Evolutionary conservation across 2,113 vertebrate species (phyloP).

Genomic region (Tinamus guttatus): DNA sequence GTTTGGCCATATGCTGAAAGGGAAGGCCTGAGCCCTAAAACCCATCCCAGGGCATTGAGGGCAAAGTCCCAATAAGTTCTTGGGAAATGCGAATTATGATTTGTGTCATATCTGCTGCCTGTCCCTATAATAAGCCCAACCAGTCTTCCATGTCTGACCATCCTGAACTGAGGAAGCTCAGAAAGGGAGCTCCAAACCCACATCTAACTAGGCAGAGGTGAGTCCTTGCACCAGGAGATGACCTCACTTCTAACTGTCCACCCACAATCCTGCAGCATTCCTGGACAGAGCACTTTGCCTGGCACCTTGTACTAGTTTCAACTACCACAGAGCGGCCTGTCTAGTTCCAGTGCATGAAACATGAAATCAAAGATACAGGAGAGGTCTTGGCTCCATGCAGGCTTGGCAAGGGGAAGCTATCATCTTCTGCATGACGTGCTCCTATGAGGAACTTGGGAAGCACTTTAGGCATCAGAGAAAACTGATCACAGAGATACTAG

Average conservation of each 20-base stretch:
- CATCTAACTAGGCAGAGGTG: background rate
- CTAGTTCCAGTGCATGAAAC: background rate
- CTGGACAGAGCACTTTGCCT: background rate
- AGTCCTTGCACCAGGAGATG: background rate
- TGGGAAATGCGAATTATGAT: background rate
- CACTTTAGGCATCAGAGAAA: background rate
- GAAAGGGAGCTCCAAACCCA: background rate
- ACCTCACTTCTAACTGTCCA: background rate
- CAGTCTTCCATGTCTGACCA: background rate
- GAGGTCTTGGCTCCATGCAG: background rate
- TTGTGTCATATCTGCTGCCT: background rate
- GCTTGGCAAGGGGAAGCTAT: background rate
- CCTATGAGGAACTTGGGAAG: background rate
- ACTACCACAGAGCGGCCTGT: background rate
- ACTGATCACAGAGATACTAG: background rate
- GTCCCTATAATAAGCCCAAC: background rate
- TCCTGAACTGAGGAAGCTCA: background rate
- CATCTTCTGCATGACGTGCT: rapidly evolving
- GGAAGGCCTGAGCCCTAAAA: background rate
- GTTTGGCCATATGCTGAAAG: background rate
- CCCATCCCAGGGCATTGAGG: background rate
- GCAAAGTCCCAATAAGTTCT: background rate
- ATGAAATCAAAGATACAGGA: background rate
- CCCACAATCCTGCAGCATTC: rapidly evolving
- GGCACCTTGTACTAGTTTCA: background rate